phyloP scores from a whole-genome alignment of 2,797 vertebrate species.

The Alosa sapidissima region DNA sequence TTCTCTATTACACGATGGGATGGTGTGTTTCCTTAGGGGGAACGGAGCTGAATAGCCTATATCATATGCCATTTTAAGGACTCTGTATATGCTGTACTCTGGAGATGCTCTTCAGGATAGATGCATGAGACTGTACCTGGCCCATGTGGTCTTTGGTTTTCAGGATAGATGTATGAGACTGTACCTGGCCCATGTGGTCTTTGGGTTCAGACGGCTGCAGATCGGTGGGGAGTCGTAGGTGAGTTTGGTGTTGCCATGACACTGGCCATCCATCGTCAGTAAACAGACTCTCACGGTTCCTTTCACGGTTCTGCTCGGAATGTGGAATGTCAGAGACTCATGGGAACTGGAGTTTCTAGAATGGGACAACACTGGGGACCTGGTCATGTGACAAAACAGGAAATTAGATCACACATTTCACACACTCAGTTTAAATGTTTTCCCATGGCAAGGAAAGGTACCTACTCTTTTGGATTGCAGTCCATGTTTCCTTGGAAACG shows the following conservation, averaged over 20 bases:
- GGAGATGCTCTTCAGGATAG: background rate
- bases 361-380: constrained; percentile 69
- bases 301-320: constrained; percentile 76
- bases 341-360: constrained; percentile 63
- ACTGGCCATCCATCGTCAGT: constrained; percentile 73
- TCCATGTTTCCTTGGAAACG: constrained; percentile 72
- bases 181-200: constrained; percentile 83
- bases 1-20: too few species aligned
- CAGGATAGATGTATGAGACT: background rate
- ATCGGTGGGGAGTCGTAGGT: constrained; percentile 78
- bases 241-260: constrained; percentile 67
- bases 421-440: background rate
- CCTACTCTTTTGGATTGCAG: constrained; percentile 83
- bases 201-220: constrained; percentile 74
- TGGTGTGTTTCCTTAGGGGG: too few species aligned
- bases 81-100: too few species aligned
- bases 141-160: constrained; percentile 77
- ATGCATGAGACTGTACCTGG: constrained; percentile 70
- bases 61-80: too few species aligned
- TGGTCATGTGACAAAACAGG: constrained; percentile 49
- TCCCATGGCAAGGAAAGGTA: constrained; percentile 37
- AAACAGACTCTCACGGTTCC: constrained; percentile 77
- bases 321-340: constrained; percentile 77
- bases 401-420: background rate
- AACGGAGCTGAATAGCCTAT: too few species aligned